Evolutionary conservation across 2,113 vertebrate species (phyloP), one percentile per base, ranked within the genome.

Genomic region (Odontophorus gujanensis): DNA sequence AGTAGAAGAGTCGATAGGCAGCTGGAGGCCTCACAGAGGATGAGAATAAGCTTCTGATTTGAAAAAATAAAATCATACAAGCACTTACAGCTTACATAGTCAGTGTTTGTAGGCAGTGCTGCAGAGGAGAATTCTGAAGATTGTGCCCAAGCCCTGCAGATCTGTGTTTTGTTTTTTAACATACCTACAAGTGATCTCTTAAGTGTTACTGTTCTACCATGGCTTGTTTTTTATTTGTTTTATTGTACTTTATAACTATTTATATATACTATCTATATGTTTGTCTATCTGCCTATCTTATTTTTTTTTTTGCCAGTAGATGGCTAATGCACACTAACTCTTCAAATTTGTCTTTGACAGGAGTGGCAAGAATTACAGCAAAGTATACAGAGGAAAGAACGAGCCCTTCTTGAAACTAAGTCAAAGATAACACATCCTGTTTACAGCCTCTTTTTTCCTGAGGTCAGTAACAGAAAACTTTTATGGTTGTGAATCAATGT

Each of bases 291-390:
- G 12, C 13, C 9, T 40, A 40, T 40, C 9, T 40, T 40, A 40
- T 38, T 38, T 38, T 38, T 38, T 38, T 38, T 38, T 38, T 38
- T 38, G 4, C 34, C 18, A 32, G 32, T 30, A 84, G 19, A 18
- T 32, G 19, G 3, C 19, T 68, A 15, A 9, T 57, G 34, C 62
- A 65, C 18, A 61, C 18, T 87, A 91, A 89, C 32, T 87, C 28
- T 84, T 85, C 74, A 74, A 89, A 81, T 58, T 96, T 95, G 34
- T 91, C 43, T 96, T 93, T 87, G 68, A 72, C 96, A 99, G 99
- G 99, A 99, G 87, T 99, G 99, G 99, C 99, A 99, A 97, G 99
- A 99, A 76, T 92, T 99, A 92, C 99, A 99, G 84, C 99, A 99
- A 89, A 99, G 99, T 96, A 99, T 99, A 97, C 99, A 99, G 96